A percentile compares a stretch with the other conserved stretches of the same genome.
Evolutionary conservation across 23 tunicate genomes (phyloP).

Genomic region (Ascidia mentula): DNA sequence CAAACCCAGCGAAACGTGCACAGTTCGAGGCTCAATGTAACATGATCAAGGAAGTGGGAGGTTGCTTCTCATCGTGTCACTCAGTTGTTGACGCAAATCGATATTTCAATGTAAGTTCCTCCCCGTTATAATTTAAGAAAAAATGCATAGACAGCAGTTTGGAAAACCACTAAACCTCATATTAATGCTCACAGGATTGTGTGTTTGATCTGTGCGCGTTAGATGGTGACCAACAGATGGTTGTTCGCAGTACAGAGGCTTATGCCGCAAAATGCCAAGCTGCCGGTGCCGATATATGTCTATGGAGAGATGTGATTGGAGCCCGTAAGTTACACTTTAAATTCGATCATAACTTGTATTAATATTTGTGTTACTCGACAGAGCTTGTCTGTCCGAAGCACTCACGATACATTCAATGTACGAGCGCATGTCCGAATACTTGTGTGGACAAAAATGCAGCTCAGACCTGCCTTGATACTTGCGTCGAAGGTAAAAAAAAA

Average conservation of each 20-base stretch:
- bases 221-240: slow-evolving; percentile 23
- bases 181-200: slow-evolving; percentile 41
- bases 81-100: neutral
- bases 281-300: slow-evolving; percentile 28
- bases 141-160: neutral
- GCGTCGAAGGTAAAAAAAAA: slow-evolving; percentile 74
- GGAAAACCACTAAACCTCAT: neutral
- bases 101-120: slow-evolving; percentile 27
- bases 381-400: slow-evolving; percentile 56
- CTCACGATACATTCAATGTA: slow-evolving; percentile 52
- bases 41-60: slow-evolving; percentile 20
- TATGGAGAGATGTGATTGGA: slow-evolving; percentile 47
- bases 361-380: slow-evolving; percentile 5
- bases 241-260: slow-evolving; percentile 24
- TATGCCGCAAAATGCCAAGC: slow-evolving; percentile 50
- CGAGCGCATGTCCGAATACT: slow-evolving; percentile 66
- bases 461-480: slow-evolving; percentile 27
- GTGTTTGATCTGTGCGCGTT: slow-evolving; percentile 70
- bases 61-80: slow-evolving; percentile 32
- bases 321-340: slow-evolving; percentile 27
- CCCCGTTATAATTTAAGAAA: too few species aligned
- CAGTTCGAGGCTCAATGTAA: slow-evolving; percentile 14
- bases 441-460: slow-evolving; percentile 31
- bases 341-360: neutral
- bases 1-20: neutral